phyloP scores from a whole-genome alignment of 1,140 invertebrate species.

The Radopholus similis region DNA sequence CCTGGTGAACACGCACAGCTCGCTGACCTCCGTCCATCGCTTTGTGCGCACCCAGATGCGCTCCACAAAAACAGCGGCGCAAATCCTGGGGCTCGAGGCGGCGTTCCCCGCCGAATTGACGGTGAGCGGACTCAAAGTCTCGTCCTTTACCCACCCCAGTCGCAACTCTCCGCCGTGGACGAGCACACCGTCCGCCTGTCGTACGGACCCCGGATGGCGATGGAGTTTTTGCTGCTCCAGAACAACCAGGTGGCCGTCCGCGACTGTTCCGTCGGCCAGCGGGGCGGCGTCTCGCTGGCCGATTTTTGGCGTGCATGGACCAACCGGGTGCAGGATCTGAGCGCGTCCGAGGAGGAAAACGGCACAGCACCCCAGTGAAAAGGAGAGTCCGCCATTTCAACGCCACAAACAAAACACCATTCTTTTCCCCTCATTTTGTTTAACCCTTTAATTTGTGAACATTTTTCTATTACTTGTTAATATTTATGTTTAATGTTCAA shows the following conservation, averaged over 20 bases:
- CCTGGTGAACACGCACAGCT: slow-evolving; percentile 25
- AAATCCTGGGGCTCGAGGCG: slow-evolving; percentile 18
- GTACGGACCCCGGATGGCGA: slow-evolving; percentile 9
- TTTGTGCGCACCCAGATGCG: slow-evolving; percentile 12
- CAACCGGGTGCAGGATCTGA: background rate
- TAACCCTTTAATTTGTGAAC: background rate
- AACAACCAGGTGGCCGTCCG: slow-evolving; percentile 30
- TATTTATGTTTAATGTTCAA: no score
- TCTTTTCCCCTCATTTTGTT: background rate
- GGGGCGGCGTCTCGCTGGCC: slow-evolving; percentile 4
- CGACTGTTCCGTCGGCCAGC: slow-evolving; percentile 10
- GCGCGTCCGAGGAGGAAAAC: background rate
- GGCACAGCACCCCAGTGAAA: background rate
- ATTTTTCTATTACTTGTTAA: no score
- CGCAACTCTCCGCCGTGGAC: slow-evolving; percentile 11
- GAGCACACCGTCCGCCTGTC: slow-evolving; percentile 23
- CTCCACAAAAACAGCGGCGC: slow-evolving; percentile 21
- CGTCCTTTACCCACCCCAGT: slow-evolving; percentile 24
- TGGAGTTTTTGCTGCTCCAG: slow-evolving; percentile 32
- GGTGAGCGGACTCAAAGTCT: slow-evolving; percentile 6
- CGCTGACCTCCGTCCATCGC: background rate
- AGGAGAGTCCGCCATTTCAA: background rate
- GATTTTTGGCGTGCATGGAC: slow-evolving; percentile 6
- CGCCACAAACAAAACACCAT: no score
- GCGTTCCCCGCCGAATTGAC: slow-evolving; percentile 23